Conservation (phyloP, 2,888 invertebrate species). For the Rotaria socialis region DNA sequence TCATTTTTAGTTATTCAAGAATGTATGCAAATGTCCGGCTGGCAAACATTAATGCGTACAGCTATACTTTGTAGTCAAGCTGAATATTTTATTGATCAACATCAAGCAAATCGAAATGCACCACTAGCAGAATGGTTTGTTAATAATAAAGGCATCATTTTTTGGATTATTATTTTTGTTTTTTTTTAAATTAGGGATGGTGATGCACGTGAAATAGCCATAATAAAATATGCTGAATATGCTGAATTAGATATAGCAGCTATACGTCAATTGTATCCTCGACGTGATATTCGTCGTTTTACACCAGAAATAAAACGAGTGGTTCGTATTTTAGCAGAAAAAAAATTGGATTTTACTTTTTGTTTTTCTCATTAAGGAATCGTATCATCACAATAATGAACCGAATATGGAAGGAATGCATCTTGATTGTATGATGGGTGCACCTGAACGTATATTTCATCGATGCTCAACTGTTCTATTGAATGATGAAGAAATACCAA, state of each 20-base stretch:
- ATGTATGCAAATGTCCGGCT: conserved; percentile 53
- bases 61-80: conserved; percentile 95
- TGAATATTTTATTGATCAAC: conserved; percentile 92
- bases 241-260: not conserved
- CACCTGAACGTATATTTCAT: conserved; percentile 27
- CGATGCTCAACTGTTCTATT: not conserved
- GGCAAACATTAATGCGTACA: conserved; percentile 83
- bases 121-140: conserved; percentile 22
- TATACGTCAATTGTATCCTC: not conserved
- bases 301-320: conserved; percentile 23
- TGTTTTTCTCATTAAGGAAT: not conserved
- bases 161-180: too few relatives aligned
- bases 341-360: too few relatives aligned
- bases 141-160: not conserved
- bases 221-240: conserved; percentile 25
- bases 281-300: not conserved
- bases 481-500: not conserved
- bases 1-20: not conserved
- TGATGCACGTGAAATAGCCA: conserved; percentile 9
- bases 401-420: not conserved
- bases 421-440: conserved; percentile 37
- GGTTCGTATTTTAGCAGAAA: not conserved
- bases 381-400: conserved; percentile 3
- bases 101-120: conserved; percentile 55
- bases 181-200: not conserved